Percentiles rank a stretch among this genome's conserved stretches.
Evolutionary conservation across 2,888 invertebrate species (phyloP).

Genomic region (Acleris cristana): DNA sequence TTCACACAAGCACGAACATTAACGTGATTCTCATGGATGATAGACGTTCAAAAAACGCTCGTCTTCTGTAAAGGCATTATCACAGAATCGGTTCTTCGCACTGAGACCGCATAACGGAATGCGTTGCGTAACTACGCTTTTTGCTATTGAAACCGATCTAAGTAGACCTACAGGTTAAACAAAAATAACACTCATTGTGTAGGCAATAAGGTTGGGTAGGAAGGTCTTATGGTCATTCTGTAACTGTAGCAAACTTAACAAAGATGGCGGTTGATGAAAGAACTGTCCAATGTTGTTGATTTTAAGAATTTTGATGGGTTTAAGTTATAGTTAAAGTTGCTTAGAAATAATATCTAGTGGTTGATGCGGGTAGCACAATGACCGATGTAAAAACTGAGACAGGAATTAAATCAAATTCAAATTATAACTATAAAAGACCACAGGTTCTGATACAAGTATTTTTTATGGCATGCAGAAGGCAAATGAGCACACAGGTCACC

Average conservation of each 20-base stretch:
- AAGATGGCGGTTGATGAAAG: conserved; percentile 5
- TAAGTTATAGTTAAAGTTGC: too few species aligned
- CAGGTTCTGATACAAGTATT: too few species aligned
- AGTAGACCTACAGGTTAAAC: background rate
- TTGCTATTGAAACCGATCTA: conserved; percentile 28
- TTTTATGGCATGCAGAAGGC: too few species aligned
- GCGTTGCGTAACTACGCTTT: conserved; percentile 17
- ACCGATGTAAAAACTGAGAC: too few species aligned
- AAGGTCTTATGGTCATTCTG: too few species aligned
- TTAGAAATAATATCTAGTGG: too few species aligned
- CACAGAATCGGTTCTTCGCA: background rate
- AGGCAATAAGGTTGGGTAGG: too few species aligned
- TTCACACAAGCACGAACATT: background rate
- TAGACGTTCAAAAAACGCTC: background rate
- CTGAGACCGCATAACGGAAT: conserved; percentile 22
- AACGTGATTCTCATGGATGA: background rate
- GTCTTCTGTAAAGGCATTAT: background rate
- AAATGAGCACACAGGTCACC: too few species aligned
- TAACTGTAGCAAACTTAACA: conserved; percentile 1
- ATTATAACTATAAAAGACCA: too few species aligned
- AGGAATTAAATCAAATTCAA: too few species aligned
- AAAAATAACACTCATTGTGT: too few species aligned
- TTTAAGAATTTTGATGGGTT: background rate
- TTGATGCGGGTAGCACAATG: too few species aligned
- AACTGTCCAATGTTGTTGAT: background rate